Base-by-base conservation (phyloP, 2,888 invertebrate species). In the Mimumesa dahlbomi region DNA sequence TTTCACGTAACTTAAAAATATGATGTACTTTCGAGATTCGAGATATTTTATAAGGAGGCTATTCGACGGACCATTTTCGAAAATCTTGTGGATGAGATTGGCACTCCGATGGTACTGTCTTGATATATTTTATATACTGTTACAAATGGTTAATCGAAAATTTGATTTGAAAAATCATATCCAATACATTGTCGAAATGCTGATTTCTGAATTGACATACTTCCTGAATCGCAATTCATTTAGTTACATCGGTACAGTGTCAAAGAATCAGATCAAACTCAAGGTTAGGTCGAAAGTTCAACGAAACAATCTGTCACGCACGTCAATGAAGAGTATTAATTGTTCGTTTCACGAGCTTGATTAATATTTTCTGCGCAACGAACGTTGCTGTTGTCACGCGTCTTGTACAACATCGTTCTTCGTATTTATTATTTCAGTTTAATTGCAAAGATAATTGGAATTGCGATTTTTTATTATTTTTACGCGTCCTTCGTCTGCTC, bases 211-310 rank as follows among this genome's bases (percentile, higher is more conserved):
- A 21, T 22, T 11, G n/a, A 9, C 16, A 11, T 18, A 19, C 5
- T 42, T 9, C 18, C 19, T 9, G 5, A 7, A 42, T 19, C 6
- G 13, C n/a, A 13, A 46, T n/a, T n/a, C n/a, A n/a, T n/a, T n/a
- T n/a, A n/a, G n/a, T n/a, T n/a, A n/a, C n/a, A n/a, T n/a, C n/a
- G n/a, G n/a, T n/a, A n/a, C n/a, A 14, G 40, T 29, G 22, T 53
- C 14, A 5, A 54, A 48, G 43, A 31, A n/a, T 61, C 22, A 36
- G 25, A 48, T 57, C 46, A 40, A 50, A 58, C 48, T 53, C 48
- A 57, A 48, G 57, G 57, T 29, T 68, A 38, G 19, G 25, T 57
- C 57, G 19, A 6, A n/a, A 43, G 57, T 52, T 57, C 46, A 68
- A 68, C 34, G 22, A 52, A 50, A 40, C 13, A 21, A 45, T 22